phyloP scores from a whole-genome alignment of 2,888 invertebrate species.

The Vandiemenella viatica region DNA sequence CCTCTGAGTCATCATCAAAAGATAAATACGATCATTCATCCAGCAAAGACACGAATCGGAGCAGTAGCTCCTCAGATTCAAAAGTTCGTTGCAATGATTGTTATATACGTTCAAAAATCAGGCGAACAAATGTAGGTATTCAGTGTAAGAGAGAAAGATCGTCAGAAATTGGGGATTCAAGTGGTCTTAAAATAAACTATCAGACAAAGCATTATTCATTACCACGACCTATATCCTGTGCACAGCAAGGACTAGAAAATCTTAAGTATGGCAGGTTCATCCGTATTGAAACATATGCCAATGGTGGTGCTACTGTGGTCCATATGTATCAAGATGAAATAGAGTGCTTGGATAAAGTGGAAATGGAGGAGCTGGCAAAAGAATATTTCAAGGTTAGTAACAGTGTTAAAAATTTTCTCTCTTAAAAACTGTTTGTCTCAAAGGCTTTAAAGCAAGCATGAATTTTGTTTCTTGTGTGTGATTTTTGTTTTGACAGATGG shows the following conservation, averaged over 20 bases:
- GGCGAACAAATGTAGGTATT: constrained; percentile 54
- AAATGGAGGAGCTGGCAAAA: constrained; percentile 64
- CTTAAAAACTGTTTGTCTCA: neutral
- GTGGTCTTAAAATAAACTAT: constrained; percentile 11
- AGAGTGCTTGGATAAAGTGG: constrained; percentile 47
- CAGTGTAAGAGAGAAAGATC: constrained; percentile 47
- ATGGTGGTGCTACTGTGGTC: constrained; percentile 85
- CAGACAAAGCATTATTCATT: constrained; percentile 16
- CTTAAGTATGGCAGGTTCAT: constrained; percentile 57
- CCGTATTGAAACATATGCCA: constrained; percentile 81
- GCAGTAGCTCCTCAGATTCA: constrained; percentile 14
- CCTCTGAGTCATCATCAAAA: neutral
- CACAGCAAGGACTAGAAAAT: constrained; percentile 25
- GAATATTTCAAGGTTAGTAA: constrained; percentile 69
- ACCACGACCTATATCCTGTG: constrained; percentile 18
- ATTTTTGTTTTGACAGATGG: too few species aligned
- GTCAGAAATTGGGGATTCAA: constrained; percentile 4
- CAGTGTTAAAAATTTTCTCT: constrained; percentile 2
- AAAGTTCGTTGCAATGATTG: constrained; percentile 42
- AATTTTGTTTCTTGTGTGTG: too few species aligned
- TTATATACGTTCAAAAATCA: constrained; percentile 51
- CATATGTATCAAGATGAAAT: constrained; percentile 87
- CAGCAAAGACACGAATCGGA: constrained; percentile 1
- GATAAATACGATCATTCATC: constrained; percentile 3
- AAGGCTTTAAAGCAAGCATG: neutral